Conservation (phyloP, 2,797 vertebrate genomes). For the Octomys mimax region DNA sequence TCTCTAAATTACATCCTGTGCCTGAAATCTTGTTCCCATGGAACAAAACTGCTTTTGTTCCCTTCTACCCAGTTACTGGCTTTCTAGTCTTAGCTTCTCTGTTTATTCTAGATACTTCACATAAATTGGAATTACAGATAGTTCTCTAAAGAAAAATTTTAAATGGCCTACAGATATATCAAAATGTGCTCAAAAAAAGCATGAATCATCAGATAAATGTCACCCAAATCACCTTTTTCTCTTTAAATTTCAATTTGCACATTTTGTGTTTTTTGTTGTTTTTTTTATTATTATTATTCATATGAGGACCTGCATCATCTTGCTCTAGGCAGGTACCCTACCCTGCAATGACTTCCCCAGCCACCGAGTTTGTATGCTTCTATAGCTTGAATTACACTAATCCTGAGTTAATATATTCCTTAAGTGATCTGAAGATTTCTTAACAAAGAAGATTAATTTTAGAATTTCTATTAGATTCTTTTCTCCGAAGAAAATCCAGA, state of each 20-base stretch:
- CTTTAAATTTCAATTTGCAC: background rate
- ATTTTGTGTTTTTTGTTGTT: background rate
- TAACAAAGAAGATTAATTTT: background rate
- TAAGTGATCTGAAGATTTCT: background rate
- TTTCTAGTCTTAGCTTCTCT: background rate
- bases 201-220: background rate
- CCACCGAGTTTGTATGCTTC: background rate
- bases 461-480: background rate
- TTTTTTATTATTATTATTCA: background rate
- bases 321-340: background rate
- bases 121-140: background rate
- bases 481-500: background rate
- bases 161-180: background rate
- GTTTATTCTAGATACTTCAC: background rate
- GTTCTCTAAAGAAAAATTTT: background rate
- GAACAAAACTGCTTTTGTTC: background rate
- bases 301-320: background rate
- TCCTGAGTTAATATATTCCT: background rate
- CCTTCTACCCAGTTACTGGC: too few relatives aligned
- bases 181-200: background rate
- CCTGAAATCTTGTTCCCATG: background rate
- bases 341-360: background rate
- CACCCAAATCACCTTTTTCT: background rate
- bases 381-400: background rate
- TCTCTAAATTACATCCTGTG: background rate